These are phyloP conservation scores for Actinia equina DNA, from an alignment of 64 coral and sea anemone genomes.

Conservation along the genomic window DNA sequence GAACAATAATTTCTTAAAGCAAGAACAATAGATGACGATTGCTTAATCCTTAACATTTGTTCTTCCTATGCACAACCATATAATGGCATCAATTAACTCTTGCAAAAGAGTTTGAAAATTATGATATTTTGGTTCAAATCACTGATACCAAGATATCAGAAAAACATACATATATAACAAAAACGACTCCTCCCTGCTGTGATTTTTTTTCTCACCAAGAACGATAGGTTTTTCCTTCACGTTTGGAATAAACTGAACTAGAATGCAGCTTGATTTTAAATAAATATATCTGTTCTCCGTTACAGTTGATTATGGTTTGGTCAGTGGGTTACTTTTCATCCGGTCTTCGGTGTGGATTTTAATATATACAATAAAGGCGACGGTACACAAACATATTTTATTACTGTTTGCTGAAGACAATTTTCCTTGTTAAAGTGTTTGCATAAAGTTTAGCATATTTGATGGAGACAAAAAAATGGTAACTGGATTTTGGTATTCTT, in stretches of 20 bases:
- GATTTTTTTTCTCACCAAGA: neutral
- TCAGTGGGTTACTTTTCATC: conserved; percentile 28
- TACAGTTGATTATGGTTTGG: conserved; percentile 23
- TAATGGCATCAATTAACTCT: conserved; percentile 40
- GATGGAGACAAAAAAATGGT: neutral
- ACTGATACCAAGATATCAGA: neutral
- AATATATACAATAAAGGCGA: conserved; percentile 22
- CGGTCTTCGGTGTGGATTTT: conserved; percentile 10
- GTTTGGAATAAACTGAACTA: neutral
- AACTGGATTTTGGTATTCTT: conserved; percentile 13
- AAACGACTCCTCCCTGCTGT: neutral
- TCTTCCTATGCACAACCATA: conserved; percentile 33
- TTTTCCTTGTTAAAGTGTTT: conserved; percentile 12
- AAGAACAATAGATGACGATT: conserved; percentile 84
- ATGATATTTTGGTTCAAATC: conserved; percentile 8
- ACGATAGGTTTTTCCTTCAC: neutral
- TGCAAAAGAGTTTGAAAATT: neutral
- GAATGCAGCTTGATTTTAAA: neutral
- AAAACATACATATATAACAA: neutral
- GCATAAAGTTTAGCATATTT: conserved; percentile 7
- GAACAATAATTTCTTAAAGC: conserved; percentile 78
- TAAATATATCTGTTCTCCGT: conserved; percentile 13
- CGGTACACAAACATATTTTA: conserved; percentile 11
- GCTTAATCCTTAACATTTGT: conserved; percentile 84
- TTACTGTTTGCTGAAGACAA: conserved; percentile 16